These are phyloP conservation scores for Willisornis vidua DNA, from an alignment of 2,113 vertebrate species.

Conservation along the genomic window DNA sequence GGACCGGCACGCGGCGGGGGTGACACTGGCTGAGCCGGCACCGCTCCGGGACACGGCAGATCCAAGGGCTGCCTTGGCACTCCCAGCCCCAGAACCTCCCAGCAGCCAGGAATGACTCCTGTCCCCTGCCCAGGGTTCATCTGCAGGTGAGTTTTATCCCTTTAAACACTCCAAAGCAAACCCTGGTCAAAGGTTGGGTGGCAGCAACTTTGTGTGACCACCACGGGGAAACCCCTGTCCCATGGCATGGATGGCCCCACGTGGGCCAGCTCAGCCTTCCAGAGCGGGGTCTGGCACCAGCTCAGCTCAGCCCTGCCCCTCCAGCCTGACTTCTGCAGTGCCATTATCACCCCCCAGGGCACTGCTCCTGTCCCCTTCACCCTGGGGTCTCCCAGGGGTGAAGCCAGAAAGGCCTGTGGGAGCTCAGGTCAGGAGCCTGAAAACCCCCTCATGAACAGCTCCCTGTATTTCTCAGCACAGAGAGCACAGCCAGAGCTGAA, in stretches of 20 bases:
- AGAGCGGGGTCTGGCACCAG: rapidly evolving
- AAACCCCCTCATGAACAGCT: constrained; percentile 24
- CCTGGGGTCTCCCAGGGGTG: rapidly evolving
- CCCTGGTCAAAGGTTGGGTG: rapidly evolving
- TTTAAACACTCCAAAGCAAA: neutral
- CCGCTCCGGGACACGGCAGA: rapidly evolving
- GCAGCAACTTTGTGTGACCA: neutral
- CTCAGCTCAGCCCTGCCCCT: neutral
- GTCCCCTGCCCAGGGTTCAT: no score
- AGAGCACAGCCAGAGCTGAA: constrained; percentile 54
- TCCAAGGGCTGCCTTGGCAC: rapidly evolving
- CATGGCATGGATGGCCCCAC: rapidly evolving
- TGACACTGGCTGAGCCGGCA: neutral
- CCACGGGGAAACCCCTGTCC: rapidly evolving
- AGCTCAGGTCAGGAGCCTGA: neutral
- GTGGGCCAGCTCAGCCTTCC: neutral
- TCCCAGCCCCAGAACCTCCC: neutral
- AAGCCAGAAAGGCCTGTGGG: neutral
- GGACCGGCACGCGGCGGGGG: rapidly evolving
- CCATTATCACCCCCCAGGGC: neutral
- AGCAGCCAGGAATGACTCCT: rapidly evolving
- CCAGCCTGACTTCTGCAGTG: neutral
- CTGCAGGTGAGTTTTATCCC: rapidly evolving
- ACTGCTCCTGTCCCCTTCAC: neutral
- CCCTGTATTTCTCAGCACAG: constrained; percentile 41